Evolutionary conservation across 2,113 vertebrate genomes (phyloP), one percentile per base, ranked within the genome.

Genomic region (Romanogobio albipinnatus): DNA sequence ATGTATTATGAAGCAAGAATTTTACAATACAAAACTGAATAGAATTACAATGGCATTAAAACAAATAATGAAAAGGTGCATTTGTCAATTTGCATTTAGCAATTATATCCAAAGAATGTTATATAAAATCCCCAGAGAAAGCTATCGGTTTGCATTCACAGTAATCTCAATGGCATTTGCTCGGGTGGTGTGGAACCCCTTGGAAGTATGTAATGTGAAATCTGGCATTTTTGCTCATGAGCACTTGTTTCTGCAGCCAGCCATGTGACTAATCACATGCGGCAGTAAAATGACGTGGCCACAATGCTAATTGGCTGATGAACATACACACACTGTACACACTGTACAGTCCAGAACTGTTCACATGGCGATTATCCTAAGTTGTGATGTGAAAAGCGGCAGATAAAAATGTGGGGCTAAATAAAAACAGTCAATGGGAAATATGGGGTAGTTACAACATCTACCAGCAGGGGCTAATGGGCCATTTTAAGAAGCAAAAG

Each of bases 91-190:
- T 5, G 10, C 4, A n/a, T 73, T 68, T 39, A 39, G 17, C 3
- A 9, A 22, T 45, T 13, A 5, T 2, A 45, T 71, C 68, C 4
- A 1, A 5, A 4, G 4, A 68, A 36, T 5, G 17, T 9, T 36
- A 15, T 64, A 15, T 64, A 29, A 7, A 19, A 39, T n/a, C 6
- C 19, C 68, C 13, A 22, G 4, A 71, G 2, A 45, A 73, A 24
- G 9, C 39, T 73, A 73, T 73, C 19, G 1, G 5, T 45, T 43
- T 47, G 22, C 36, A 73, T 45, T 45, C 39, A 22, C 39, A 73
- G 70, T 73, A 39, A 73, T 73, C 39, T 24, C 10, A 73, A 73
- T 24, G 70, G 22, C 43, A 73, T n/a, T 47, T 73, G n/a, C 70
- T 73, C n/a, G 10, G 4, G 22, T 73, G 22, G 22, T 47, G 22